Evolutionary conservation across 1,140 invertebrate species (phyloP).

Genomic region (Pygmarrhopalites habei): DNA sequence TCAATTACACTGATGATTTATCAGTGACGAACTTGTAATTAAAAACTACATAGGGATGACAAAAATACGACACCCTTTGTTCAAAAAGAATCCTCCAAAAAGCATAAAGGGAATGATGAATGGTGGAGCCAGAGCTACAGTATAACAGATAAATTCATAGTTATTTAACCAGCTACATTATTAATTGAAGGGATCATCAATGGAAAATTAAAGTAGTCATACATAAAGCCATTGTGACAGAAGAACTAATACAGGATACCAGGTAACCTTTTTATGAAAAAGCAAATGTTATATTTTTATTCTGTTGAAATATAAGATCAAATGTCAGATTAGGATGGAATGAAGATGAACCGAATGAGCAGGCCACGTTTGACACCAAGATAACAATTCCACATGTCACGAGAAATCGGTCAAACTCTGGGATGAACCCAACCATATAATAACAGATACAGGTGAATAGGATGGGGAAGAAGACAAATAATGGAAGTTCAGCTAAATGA

Average conservation of each 20-base stretch:
- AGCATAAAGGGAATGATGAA: conserved; percentile 64
- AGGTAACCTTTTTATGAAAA: no score
- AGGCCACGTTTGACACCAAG: conserved; percentile 80
- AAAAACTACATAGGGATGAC: no score
- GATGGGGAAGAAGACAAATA: conserved; percentile 61
- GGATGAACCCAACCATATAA: conserved; percentile 76
- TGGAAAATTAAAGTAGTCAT: no score
- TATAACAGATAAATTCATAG: no score
- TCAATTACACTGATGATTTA: no score
- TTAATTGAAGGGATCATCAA: no score
- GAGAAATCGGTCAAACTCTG: conserved; percentile 62
- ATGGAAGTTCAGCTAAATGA: conserved; percentile 75
- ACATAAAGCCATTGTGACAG: conserved; percentile 13
- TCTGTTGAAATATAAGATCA: no score
- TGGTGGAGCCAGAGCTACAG: conserved; percentile 45
- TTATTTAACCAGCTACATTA: no score
- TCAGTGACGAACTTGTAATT: no score
- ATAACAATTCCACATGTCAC: conserved; percentile 64
- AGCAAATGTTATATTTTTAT: no score
- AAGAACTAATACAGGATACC: conserved; percentile 9
- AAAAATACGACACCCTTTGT: conserved; percentile 77
- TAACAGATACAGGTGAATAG: conserved; percentile 80
- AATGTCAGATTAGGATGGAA: no score
- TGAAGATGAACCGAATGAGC: conserved; percentile 74
- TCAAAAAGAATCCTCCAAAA: conserved; percentile 93